A percentile compares a stretch with the other conserved stretches of the same genome.
phyloP scores from a whole-genome alignment of 2,888 invertebrate genomes.

The Apotomis betuletana region DNA sequence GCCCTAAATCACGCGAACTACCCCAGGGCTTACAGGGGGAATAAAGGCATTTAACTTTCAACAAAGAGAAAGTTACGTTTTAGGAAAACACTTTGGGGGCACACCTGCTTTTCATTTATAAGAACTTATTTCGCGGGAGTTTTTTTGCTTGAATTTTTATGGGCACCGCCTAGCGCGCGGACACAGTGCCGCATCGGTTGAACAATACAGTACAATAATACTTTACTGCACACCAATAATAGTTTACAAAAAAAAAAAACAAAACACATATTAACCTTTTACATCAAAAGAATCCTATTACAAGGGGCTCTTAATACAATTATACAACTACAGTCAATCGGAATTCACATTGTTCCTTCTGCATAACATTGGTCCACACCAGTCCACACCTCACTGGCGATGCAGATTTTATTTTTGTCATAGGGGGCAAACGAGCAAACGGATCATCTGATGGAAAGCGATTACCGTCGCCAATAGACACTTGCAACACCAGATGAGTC shows the following conservation, averaged over 20 bases:
- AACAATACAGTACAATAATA: background rate
- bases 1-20: slow-evolving; percentile 3
- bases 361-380: no score
- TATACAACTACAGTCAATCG: no score
- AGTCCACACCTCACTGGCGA: no score
- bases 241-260: no score
- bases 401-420: no score
- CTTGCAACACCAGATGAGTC: no score
- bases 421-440: no score
- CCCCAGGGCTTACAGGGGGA: background rate
- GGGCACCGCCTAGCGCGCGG: slow-evolving; percentile 41
- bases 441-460: no score
- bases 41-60: slow-evolving; percentile 44
- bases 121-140: slow-evolving; percentile 44
- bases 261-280: background rate
- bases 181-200: slow-evolving; percentile 36
- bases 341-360: no score
- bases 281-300: background rate
- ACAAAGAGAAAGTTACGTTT: slow-evolving; percentile 46
- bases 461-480: no score
- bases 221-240: no score
- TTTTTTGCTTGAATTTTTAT: slow-evolving; percentile 53
- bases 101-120: slow-evolving; percentile 54
- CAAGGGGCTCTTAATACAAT: no score
- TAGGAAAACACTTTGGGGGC: slow-evolving; percentile 43